A percentile compares a stretch with the other conserved stretches of the same genome.
phyloP scores from a whole-genome alignment of 2,113 vertebrate species.

The Arenaria interpres region DNA sequence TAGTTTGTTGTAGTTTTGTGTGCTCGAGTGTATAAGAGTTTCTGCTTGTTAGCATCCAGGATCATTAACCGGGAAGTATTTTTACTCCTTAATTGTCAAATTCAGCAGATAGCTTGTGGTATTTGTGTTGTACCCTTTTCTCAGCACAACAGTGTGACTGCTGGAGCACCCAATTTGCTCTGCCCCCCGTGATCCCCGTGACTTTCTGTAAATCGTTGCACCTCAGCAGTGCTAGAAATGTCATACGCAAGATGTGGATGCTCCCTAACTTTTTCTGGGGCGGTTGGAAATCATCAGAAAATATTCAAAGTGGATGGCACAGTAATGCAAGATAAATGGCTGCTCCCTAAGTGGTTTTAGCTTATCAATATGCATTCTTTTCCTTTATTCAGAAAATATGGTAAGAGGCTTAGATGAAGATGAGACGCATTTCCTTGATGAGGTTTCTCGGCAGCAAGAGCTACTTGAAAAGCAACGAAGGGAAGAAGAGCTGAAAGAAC shows the following conservation, averaged over 20 bases:
- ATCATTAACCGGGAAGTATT: neutral
- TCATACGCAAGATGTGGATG: fast-evolving
- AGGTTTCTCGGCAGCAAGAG: constrained; percentile 94
- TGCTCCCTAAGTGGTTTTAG: neutral
- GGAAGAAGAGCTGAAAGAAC: constrained; percentile 91
- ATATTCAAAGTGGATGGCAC: neutral
- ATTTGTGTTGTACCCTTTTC: neutral
- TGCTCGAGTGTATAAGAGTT: neutral
- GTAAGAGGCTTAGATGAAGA: constrained; percentile 97
- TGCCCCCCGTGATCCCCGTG: fast-evolving
- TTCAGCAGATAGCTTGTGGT: neutral
- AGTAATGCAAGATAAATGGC: neutral
- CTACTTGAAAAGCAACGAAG: constrained; percentile 94
- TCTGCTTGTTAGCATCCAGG: neutral
- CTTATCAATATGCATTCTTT: neutral
- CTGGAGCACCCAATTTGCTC: neutral
- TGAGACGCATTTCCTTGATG: constrained; percentile 93
- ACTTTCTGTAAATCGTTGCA: neutral
- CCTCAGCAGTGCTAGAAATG: neutral
- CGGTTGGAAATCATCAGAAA: neutral
- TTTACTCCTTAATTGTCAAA: neutral
- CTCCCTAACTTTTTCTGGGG: neutral
- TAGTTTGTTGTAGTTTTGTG: neutral
- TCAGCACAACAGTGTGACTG: neutral
- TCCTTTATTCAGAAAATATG: constrained; percentile 90